phyloP scores from a whole-genome alignment of 2,113 vertebrate genomes.

The Mesembrinibis cayennensis region DNA sequence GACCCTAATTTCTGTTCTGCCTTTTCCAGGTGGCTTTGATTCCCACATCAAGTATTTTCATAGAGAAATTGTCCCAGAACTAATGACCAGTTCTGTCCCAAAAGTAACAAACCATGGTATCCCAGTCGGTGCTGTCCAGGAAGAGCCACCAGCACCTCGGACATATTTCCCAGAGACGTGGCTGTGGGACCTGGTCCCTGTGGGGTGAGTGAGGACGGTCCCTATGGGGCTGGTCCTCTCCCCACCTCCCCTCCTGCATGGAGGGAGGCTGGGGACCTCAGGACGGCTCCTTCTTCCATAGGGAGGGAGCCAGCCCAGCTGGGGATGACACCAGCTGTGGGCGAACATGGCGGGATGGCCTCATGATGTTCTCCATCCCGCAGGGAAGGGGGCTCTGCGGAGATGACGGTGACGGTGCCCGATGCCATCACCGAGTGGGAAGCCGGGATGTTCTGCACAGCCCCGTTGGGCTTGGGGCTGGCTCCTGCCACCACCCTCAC shows the following conservation, averaged over 20 bases:
- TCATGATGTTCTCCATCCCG: fast-evolving
- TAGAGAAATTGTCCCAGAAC: fast-evolving
- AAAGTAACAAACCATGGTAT: fast-evolving
- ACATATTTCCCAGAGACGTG: slow-evolving; percentile 81
- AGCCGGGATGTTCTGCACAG: slow-evolving; percentile 76
- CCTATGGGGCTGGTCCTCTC: neutral
- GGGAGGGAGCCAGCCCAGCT: neutral
- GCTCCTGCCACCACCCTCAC: slow-evolving; percentile 64
- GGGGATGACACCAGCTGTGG: neutral
- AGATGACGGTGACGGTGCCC: slow-evolving; percentile 56
- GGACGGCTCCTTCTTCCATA: fast-evolving
- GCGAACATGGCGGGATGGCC: neutral
- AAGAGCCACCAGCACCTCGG: neutral
- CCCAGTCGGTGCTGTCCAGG: fast-evolving
- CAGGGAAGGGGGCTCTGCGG: neutral
- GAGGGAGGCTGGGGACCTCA: neutral
- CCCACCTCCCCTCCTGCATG: neutral
- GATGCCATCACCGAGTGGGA: slow-evolving; percentile 72
- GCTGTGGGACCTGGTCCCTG: slow-evolving; percentile 80
- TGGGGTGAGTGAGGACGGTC: slow-evolving; percentile 71
- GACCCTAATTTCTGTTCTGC: neutral
- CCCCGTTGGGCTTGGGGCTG: slow-evolving; percentile 76
- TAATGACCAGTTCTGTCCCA: fast-evolving
- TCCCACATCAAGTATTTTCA: fast-evolving
- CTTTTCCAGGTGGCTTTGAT: neutral